These are phyloP conservation scores for Theonella swinhoei DNA, from an alignment of 37 sponge, comb jelly and placozoan species.

Conservation along the genomic window DNA sequence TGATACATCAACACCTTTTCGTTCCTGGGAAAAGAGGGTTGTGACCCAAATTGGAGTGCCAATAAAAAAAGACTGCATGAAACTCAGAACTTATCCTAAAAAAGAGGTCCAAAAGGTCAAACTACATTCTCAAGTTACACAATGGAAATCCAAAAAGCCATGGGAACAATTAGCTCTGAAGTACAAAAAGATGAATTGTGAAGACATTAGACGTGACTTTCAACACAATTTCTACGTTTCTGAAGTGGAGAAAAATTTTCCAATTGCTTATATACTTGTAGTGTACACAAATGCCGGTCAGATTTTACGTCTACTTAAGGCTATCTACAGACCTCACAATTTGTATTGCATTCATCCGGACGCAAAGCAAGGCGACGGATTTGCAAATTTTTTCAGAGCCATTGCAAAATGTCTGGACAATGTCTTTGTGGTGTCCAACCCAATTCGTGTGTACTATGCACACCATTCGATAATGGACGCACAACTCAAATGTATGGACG, in stretches of 20 bases:
- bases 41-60: background rate
- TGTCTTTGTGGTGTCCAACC: slow-evolving; percentile 7
- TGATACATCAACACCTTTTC: background rate
- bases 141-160: background rate
- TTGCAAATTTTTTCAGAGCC: background rate
- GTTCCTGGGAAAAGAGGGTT: background rate
- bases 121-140: background rate
- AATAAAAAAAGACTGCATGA: background rate
- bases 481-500: background rate
- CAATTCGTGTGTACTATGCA: background rate
- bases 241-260: slow-evolving; percentile 13
- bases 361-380: background rate
- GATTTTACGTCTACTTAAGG: slow-evolving; percentile 28
- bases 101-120: background rate
- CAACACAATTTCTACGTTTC: slow-evolving; percentile 35
- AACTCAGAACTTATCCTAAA: background rate
- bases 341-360: slow-evolving; percentile 36
- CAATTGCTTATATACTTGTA: slow-evolving; percentile 19
- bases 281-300: slow-evolving; percentile 14
- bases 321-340: slow-evolving; percentile 39
- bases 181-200: slow-evolving; percentile 10
- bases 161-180: background rate
- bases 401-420: slow-evolving; percentile 30
- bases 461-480: background rate
- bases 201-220: background rate